Evolutionary conservation across 2,797 vertebrate species (phyloP).

Genomic region (Coluber constrictor): DNA sequence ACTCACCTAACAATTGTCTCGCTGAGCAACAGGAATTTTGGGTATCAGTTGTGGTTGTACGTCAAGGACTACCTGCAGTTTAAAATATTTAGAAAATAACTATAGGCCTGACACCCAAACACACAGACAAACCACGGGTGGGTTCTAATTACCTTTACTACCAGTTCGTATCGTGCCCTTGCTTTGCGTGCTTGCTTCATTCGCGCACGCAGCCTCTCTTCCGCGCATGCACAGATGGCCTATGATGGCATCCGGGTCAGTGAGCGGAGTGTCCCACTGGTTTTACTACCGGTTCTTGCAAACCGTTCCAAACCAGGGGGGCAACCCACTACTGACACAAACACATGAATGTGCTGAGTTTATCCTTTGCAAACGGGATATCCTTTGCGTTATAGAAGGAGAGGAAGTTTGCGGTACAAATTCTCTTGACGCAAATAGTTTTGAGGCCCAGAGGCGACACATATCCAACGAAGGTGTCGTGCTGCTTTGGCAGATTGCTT

Average conservation of each 20-base stretch:
- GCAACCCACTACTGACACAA: too few relatives aligned
- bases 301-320: too few relatives aligned
- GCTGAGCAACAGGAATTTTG: neutral
- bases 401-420: neutral
- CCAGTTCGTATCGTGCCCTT: too few relatives aligned
- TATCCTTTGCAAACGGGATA: neutral
- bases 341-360: neutral
- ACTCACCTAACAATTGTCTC: neutral
- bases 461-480: neutral
- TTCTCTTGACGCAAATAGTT: neutral
- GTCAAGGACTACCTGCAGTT: neutral
- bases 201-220: too few relatives aligned
- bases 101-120: neutral
- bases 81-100: neutral
- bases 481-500: conserved; percentile 24
- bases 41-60: neutral
- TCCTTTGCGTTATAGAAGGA: neutral
- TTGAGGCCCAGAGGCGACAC: neutral
- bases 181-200: too few relatives aligned
- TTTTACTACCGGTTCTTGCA: too few relatives aligned
- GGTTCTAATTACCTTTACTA: too few relatives aligned
- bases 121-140: neutral
- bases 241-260: too few relatives aligned
- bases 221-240: too few relatives aligned
- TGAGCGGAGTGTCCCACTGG: too few relatives aligned